Conservation (phyloP, 2,113 vertebrate genomes). For the Herpailurus yagouaroundi region DNA sequence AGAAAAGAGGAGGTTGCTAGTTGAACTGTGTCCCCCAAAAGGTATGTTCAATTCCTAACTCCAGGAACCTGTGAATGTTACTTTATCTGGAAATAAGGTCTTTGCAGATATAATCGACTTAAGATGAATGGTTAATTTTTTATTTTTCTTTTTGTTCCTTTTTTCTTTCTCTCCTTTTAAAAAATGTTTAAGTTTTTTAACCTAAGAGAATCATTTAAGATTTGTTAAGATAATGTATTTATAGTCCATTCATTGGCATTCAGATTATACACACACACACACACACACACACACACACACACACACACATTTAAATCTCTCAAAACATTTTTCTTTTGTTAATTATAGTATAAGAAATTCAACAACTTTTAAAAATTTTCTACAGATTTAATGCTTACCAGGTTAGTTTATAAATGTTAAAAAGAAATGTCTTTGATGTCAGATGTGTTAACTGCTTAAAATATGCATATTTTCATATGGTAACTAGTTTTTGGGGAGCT, state of each 20-base stretch:
- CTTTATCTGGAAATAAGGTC: neutral
- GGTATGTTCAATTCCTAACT: neutral
- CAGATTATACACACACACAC: neutral
- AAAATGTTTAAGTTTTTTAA: conserved; percentile 15
- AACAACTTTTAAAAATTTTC: conserved; percentile 8
- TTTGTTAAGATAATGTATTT: conserved; percentile 25
- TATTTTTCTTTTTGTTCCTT: neutral
- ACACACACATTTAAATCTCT: neutral
- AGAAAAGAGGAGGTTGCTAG: neutral
- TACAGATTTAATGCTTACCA: conserved; percentile 9
- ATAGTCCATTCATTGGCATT: neutral
- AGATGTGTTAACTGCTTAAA: conserved; percentile 36
- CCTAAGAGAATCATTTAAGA: neutral
- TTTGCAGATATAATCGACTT: neutral
- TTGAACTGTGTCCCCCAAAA: neutral
- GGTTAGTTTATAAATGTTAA: conserved; percentile 46
- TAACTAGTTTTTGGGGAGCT: conserved; percentile 9
- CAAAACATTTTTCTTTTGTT: conserved; percentile 4
- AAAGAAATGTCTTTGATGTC: conserved; percentile 41
- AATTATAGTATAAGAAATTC: conserved; percentile 27
- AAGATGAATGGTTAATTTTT: conserved; percentile 3
- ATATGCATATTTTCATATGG: conserved; percentile 31
- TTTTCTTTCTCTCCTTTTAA: neutral
- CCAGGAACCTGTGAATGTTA: neutral
- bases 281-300: neutral